Evolutionary conservation across 2,113 vertebrate species (phyloP), one percentile per base, ranked within the genome.

Genomic region (Montifringilla adamsi): DNA sequence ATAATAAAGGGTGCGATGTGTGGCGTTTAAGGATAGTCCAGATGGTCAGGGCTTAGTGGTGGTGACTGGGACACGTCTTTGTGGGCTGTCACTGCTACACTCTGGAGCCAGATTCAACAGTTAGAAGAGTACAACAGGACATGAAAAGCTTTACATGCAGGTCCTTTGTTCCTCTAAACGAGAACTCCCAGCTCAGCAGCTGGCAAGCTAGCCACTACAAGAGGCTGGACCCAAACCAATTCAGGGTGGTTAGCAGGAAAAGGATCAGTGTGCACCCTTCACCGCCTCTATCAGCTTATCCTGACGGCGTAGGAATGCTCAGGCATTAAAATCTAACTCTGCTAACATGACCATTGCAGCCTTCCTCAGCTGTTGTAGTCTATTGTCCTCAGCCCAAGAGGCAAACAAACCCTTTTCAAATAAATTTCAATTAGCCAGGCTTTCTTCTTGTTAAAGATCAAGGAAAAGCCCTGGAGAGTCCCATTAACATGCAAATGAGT

Each of bases 401-500:
- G 76, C 60, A 95, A 96, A 93, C 86, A 94, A 94, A 88, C 56
- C 56, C 62, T 90, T 96, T 81, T 74, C 88, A 92, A 88, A 96
- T 86, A 94, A 92, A 90, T 96, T 94, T 93, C 72, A 93, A 96
- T 96, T 92, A 96, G 47, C 68, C 85, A 92, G 93, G 77, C n/a
- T 93, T 89, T 84, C 69, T 87, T 84, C 74, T 74, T 94, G 83
- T 81, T 93, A 92, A 75, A 96, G 85, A 97, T 86, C 88, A 94
- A 84, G 93, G 90, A 70, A 96, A 95, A 92, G 59, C 83, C 85
- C 93, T 60, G 55, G 93, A 95, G 93, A 96, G 90, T 79, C 49
- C 90, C 64, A 96, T 96, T 96, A 96, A 68, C 76, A 94, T 92
- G 93, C 83, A 94, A 90, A 95, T 93, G 90, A 95, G 79, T 58